Evolutionary conservation across 2,797 vertebrate genomes (phyloP).

Genomic region (Monodelphis domestica): DNA sequence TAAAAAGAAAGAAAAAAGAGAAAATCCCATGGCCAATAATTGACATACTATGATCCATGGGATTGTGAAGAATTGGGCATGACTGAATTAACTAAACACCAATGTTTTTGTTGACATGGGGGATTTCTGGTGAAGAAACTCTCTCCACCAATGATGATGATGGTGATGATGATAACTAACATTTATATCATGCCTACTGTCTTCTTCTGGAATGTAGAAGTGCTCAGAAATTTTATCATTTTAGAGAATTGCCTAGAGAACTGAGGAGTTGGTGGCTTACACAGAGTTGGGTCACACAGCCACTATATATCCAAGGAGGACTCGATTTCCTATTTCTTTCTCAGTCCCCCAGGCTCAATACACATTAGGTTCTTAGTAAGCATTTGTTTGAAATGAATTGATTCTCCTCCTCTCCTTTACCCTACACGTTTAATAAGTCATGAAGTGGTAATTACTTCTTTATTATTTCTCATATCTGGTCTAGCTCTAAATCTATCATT

Average conservation of each 20-base stretch:
- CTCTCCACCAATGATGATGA: neutral
- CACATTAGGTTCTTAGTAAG: neutral
- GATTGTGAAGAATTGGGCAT: neutral
- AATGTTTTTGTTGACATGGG: neutral
- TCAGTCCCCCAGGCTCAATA: neutral
- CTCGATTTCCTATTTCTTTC: neutral
- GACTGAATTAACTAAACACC: neutral
- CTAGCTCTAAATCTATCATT: no score
- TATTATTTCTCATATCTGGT: neutral
- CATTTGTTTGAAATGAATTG: neutral
- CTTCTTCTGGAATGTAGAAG: neutral
- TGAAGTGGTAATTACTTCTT: neutral
- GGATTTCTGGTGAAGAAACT: neutral
- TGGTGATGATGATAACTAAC: neutral
- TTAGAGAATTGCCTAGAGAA: neutral
- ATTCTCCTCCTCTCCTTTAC: neutral
- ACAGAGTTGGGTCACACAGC: neutral
- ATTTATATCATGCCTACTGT: neutral
- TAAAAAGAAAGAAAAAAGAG: no score
- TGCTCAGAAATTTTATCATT: neutral
- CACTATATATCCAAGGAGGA: neutral
- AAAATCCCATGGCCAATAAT: neutral
- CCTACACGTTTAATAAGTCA: neutral
- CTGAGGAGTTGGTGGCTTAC: neutral
- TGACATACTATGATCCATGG: neutral